These are phyloP conservation scores for Trachelus tabidus DNA, from an alignment of 2,888 invertebrate genomes.

Conservation along the genomic window DNA sequence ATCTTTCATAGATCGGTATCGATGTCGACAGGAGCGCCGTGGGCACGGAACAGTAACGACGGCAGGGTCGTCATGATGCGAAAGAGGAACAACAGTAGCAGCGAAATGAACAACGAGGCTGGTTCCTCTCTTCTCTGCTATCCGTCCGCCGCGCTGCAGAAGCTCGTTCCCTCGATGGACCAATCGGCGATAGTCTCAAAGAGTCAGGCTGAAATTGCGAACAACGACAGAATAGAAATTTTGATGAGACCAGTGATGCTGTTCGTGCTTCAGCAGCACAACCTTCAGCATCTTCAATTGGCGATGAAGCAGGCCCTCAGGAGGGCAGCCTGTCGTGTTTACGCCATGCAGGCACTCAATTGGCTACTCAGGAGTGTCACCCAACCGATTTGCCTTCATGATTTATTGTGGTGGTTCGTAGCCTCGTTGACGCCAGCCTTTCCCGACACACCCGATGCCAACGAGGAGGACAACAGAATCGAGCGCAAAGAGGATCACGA, in stretches of 20 bases:
- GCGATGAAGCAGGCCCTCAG: constrained; percentile 90
- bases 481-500: constrained; percentile 69
- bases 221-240: constrained; percentile 70
- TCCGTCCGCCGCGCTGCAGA: constrained; percentile 88
- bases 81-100: constrained; percentile 78
- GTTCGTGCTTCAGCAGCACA: constrained; percentile 88
- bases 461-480: constrained; percentile 70
- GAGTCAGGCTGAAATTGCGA: constrained; percentile 64
- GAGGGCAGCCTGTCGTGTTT: constrained; percentile 83
- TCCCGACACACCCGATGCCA: constrained; percentile 57
- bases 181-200: constrained; percentile 68
- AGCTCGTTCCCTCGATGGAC: constrained; percentile 78
- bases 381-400: constrained; percentile 91
- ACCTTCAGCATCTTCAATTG: constrained; percentile 83
- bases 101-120: constrained; percentile 73
- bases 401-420: constrained; percentile 97
- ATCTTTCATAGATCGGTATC: constrained; percentile 88
- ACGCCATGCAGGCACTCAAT: constrained; percentile 93
- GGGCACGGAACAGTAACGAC: constrained; percentile 71
- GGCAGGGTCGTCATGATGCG: constrained; percentile 72
- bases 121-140: constrained; percentile 87
- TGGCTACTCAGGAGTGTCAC: constrained; percentile 94
- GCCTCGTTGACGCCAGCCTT: constrained; percentile 78
- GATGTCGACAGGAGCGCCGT: constrained; percentile 80
- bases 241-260: constrained; percentile 86